A percentile compares a stretch with the other conserved stretches of the same genome.
Conservation (phyloP, 1,140 invertebrate species). For the Drosophila cardini region DNA sequence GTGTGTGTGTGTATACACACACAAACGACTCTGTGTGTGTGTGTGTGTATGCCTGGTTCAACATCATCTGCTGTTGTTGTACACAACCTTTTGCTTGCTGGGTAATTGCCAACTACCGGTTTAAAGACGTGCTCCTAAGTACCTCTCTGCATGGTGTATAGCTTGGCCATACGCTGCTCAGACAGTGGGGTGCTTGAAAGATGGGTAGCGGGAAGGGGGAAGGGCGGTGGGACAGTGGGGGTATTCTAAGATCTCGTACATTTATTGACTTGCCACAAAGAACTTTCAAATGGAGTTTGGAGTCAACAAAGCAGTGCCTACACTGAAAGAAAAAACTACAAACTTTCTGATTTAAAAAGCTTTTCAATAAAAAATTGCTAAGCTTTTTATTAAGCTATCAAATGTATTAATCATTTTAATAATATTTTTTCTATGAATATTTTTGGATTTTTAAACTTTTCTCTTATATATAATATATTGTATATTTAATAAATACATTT, state of each 20-base stretch:
- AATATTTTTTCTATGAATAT: no score
- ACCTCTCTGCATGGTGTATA: constrained; percentile 13
- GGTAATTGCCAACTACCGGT: constrained; percentile 75
- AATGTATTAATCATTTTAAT: no score
- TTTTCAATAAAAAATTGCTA: no score
- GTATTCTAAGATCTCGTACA: constrained; percentile 37
- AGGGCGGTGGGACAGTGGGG: not conserved
- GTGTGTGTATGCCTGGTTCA: constrained; percentile 65
- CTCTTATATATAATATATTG: no score
- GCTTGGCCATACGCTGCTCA: not conserved
- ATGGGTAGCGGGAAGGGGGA: not conserved
- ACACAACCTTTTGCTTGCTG: constrained; percentile 55
- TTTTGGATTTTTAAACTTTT: no score
- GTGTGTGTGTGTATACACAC: constrained; percentile 2
- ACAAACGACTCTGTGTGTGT: constrained; percentile 10
- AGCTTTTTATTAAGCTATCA: no score
- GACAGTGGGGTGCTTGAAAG: not conserved
- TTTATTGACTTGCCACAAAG: constrained; percentile 47
- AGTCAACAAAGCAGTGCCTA: constrained; percentile 14
- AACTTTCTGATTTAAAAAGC: no score
- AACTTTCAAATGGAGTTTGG: constrained; percentile 38
- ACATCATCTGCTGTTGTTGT: constrained; percentile 53
- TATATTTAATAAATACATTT: no score
- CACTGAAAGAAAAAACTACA: no score
- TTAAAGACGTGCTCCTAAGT: constrained; percentile 58